phyloP scores from a whole-genome alignment of 2,113 vertebrate genomes.

The Micromys minutus region DNA sequence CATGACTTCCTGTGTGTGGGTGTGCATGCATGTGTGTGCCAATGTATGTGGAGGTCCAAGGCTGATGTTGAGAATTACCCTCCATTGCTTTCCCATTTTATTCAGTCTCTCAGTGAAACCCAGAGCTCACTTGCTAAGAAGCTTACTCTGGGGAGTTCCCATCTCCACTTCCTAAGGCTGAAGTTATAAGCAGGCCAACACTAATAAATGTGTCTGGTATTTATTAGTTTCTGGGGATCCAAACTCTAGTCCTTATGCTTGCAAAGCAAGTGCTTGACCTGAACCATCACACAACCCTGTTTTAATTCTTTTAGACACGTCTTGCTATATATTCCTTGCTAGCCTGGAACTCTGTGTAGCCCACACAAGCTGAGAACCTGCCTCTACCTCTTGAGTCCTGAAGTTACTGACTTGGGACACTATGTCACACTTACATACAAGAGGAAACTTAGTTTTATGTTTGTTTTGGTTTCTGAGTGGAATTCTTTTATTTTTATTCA shows the following conservation, averaged over 20 bases:
- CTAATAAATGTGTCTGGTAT: background rate
- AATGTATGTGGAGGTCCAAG: background rate
- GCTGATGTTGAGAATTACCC: no score
- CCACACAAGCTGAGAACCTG: background rate
- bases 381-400: background rate
- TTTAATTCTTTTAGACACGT: background rate
- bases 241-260: background rate
- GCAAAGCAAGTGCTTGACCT: background rate
- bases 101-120: background rate
- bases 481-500: background rate
- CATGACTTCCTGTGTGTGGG: background rate
- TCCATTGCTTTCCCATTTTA: background rate
- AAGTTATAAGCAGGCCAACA: background rate
- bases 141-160: background rate
- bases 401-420: background rate
- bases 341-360: background rate
- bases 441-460: background rate
- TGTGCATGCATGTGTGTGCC: background rate
- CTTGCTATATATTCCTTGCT: no score
- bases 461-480: background rate
- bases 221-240: background rate
- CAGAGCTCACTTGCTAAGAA: background rate
- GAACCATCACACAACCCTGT: background rate
- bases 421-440: background rate
- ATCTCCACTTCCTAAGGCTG: background rate